Conservation (phyloP, 2,113 vertebrate genomes). For the Gasterosteus nipponicus region DNA sequence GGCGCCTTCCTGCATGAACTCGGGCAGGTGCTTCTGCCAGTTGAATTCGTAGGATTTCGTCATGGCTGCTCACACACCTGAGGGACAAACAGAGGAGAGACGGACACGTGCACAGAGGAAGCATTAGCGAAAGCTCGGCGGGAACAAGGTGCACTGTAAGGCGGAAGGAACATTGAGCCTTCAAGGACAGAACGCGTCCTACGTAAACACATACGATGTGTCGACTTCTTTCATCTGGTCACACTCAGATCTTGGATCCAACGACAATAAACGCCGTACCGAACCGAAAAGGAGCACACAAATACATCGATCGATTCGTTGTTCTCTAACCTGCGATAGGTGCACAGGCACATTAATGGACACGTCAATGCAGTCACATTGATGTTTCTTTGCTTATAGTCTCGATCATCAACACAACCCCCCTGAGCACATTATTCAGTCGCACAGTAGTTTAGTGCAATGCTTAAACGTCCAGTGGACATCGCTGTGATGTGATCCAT, state of each 20-base stretch:
- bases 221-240: not conserved
- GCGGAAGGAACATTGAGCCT: not conserved
- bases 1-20: conserved; percentile 94
- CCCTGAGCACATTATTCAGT: not conserved
- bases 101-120: not conserved
- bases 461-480: not conserved
- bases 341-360: not conserved
- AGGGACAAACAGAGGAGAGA: conserved; percentile 53
- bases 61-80: conserved; percentile 89
- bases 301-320: too few species aligned
- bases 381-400: not conserved
- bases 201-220: not conserved
- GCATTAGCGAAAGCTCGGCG: not conserved
- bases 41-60: conserved; percentile 98
- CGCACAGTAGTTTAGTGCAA: not conserved
- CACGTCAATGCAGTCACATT: not conserved
- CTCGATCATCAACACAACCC: not conserved
- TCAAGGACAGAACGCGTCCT: not conserved
- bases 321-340: not conserved
- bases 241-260: not conserved
- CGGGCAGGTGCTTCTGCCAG: conserved; percentile 95
- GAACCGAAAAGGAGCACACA: not conserved
- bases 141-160: not conserved
- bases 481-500: not conserved
- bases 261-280: not conserved